These are phyloP conservation scores for Chymomyza costata DNA, from an alignment of 1,140 invertebrate species.

Conservation along the genomic window DNA sequence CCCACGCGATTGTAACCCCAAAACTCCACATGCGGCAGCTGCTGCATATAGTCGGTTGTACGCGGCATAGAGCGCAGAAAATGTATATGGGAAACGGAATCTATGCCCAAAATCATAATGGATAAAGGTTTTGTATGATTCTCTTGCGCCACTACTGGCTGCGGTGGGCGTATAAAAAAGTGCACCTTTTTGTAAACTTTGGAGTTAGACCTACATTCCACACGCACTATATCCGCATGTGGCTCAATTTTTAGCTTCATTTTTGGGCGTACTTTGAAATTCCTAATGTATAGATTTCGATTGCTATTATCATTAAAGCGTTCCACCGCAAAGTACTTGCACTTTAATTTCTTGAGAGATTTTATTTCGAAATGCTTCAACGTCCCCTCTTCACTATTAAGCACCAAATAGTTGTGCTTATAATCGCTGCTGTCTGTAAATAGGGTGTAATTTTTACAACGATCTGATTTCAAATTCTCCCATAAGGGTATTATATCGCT, in stretches of 20 bases:
- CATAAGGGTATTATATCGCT: neutral
- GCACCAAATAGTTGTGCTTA: constrained; percentile 13
- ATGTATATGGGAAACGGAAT: constrained; percentile 36
- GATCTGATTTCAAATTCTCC: neutral
- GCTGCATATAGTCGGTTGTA: constrained; percentile 15
- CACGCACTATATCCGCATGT: constrained; percentile 12
- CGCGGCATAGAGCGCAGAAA: constrained; percentile 48
- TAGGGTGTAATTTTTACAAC: neutral
- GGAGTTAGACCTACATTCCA: constrained; percentile 5
- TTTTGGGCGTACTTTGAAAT: neutral
- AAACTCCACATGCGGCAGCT: constrained; percentile 10
- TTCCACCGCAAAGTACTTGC: constrained; percentile 14
- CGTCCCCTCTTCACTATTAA: neutral
- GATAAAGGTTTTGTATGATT: neutral
- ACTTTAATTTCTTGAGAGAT: constrained; percentile 1
- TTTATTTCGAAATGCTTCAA: neutral
- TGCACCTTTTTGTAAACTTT: neutral
- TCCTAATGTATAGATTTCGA: constrained; percentile 1
- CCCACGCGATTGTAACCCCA: constrained; percentile 74
- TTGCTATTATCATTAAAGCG: constrained; percentile 16
- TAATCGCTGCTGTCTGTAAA: neutral
- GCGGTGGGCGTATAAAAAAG: neutral
- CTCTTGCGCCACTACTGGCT: neutral
- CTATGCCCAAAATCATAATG: constrained; percentile 14
- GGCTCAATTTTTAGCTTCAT: constrained; percentile 8